Evolutionary conservation across 2,888 invertebrate species (phyloP), one percentile per base, ranked within the genome.

Genomic region (Entomobrya multifasciata): DNA sequence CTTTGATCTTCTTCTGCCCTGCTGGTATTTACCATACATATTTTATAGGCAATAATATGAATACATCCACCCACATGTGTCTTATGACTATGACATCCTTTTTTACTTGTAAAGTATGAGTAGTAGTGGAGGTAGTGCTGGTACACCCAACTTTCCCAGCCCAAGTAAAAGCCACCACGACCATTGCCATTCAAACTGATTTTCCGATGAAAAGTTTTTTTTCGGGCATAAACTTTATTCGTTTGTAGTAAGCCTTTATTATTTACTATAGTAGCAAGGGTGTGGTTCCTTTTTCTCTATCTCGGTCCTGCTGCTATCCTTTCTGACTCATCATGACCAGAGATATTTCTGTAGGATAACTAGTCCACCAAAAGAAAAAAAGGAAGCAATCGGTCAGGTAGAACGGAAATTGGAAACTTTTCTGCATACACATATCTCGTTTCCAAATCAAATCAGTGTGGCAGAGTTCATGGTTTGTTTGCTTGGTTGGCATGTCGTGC

Each of bases 351-450:
- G 17, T 41, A 13, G 65, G 65, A 67, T 67, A 67, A 67, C 27
- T 41, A 20, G 36, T 8, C 36, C 65, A 70, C 17, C 41, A 36
- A 76, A 57, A 1, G 72, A 67, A 20, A 47, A 17, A 77, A 84
- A 65, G 84, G 77, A 84, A 84, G 52, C 67, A 57, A 67, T 81
- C 76, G 76, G 57, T 70, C 78, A 78, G 84, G 67, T 72, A 47
- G 65, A 78, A 70, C 78, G 84, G 78, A 85, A 85, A 85, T 85
- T 70, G 84, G 60, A 65, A 85, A 85, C 84, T 78, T 78, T 85
- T 67, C 60, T 47, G 30, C 74, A 55, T 52, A 52, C 52, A 17
- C 20, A 17, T 74, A 55, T 55, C 52, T 55, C 49, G 52, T 27
- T 17, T 74, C 74, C 55, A 74, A 74, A 74, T 74, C 74, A 74